These are phyloP conservation scores for Ovis canadensis DNA, from an alignment of 2,113 vertebrate species.

Conservation along the genomic window DNA sequence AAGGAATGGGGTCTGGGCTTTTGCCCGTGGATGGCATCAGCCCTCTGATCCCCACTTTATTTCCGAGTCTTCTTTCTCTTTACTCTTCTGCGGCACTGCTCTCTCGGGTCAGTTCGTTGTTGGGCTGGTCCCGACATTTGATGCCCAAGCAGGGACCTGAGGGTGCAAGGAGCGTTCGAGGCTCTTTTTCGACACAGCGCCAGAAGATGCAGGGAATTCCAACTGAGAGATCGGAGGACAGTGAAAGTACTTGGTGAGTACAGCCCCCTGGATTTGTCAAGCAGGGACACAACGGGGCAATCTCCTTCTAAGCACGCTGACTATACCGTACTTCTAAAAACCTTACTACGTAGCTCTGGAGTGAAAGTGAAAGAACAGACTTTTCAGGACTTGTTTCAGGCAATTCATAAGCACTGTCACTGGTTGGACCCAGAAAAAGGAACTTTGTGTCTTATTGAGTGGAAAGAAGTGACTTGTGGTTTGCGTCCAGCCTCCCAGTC, in stretches of 20 bases:
- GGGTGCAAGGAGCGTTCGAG: neutral
- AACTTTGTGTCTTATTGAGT: neutral
- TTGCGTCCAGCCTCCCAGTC: neutral
- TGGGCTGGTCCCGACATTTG: neutral
- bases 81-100: neutral
- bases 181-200: neutral
- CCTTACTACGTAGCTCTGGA: neutral
- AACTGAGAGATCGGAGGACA: neutral
- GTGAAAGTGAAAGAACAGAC: neutral
- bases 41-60: neutral
- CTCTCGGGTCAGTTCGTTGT: fast-evolving
- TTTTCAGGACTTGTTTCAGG: neutral
- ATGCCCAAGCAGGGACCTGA: neutral
- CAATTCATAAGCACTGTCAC: neutral
- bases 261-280: neutral
- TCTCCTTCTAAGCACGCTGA: neutral
- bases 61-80: neutral
- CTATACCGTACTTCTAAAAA: neutral
- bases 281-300: neutral
- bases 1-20: neutral
- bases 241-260: neutral
- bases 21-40: neutral
- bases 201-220: neutral
- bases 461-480: neutral
- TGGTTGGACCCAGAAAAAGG: neutral